These are phyloP conservation scores for Henicopernis longicauda DNA, from an alignment of 2,113 vertebrate genomes.

Conservation along the genomic window DNA sequence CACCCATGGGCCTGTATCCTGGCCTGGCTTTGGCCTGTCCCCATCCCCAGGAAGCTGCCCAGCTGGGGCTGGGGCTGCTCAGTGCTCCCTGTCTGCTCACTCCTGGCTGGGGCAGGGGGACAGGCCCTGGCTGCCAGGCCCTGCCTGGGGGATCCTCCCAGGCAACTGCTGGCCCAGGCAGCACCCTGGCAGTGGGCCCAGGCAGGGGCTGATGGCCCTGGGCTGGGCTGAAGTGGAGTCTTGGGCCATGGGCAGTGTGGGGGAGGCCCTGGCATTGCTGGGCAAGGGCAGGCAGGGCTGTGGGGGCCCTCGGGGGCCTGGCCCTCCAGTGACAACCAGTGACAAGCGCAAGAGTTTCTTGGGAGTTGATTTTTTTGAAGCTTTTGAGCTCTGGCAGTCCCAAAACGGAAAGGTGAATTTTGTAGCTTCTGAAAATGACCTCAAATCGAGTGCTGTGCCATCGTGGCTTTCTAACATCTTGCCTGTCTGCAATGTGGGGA, in stretches of 20 bases:
- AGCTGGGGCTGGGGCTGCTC: neutral
- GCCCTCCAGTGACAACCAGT: neutral
- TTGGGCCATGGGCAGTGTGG: neutral
- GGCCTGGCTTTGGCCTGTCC: neutral
- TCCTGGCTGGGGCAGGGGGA: neutral
- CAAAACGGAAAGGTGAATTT: neutral
- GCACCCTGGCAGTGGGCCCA: neutral
- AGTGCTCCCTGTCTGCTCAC: accelerated
- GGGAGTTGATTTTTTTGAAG: neutral
- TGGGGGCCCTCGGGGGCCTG: neutral
- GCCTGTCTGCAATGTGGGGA: accelerated
- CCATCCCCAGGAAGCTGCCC: neutral
- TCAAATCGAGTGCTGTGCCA: neutral
- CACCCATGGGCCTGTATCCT: neutral
- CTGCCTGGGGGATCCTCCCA: neutral
- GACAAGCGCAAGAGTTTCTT: neutral
- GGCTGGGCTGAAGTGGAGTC: neutral
- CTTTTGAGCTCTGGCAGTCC: neutral
- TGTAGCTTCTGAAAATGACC: neutral
- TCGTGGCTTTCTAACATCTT: neutral
- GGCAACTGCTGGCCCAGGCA: neutral
- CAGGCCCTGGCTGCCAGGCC: neutral
- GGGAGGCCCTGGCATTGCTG: accelerated
- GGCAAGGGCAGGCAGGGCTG: neutral
- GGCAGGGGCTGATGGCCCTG: neutral